A percentile compares a stretch with the other conserved stretches of the same genome.
Conservation (phyloP, 92 coral and sea anemone species). For the Paragorgia papillata region DNA sequence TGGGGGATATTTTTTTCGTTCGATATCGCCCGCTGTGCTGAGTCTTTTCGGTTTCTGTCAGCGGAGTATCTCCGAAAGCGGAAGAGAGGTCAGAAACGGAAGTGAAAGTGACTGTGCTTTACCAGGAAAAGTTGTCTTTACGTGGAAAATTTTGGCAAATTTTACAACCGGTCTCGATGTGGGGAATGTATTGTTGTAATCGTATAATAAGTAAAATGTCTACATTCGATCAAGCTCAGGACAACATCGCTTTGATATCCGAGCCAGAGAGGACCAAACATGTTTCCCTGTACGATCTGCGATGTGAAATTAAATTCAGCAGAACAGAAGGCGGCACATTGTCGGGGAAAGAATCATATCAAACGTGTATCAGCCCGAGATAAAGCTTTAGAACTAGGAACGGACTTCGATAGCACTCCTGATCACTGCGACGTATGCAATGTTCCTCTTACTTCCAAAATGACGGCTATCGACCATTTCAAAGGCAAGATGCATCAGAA, state of each 20-base stretch:
- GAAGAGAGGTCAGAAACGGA: conserved; percentile 7
- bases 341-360: conserved; percentile 57
- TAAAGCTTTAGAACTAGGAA: conserved; percentile 49
- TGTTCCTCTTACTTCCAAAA: conserved; percentile 59
- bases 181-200: conserved; percentile 37
- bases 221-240: conserved; percentile 5
- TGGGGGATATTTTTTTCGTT: no score
- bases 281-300: conserved; percentile 58
- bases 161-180: conserved; percentile 49
- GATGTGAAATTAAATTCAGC: conserved; percentile 57
- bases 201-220: conserved; percentile 39
- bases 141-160: conserved; percentile 28
- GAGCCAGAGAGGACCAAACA: conserved; percentile 12
- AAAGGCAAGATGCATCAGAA: conserved; percentile 61
- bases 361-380: conserved; percentile 50
- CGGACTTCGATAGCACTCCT: conserved; percentile 49
- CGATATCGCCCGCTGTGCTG: no score
- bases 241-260: background rate
- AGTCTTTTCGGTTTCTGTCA: conserved; percentile 28
- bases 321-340: conserved; percentile 55
- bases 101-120: conserved; percentile 38
- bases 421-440: conserved; percentile 59
- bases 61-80: conserved; percentile 8
- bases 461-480: conserved; percentile 61
- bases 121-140: conserved; percentile 43